phyloP scores from a whole-genome alignment of 2,888 invertebrate species.

The Baccha elongata region DNA sequence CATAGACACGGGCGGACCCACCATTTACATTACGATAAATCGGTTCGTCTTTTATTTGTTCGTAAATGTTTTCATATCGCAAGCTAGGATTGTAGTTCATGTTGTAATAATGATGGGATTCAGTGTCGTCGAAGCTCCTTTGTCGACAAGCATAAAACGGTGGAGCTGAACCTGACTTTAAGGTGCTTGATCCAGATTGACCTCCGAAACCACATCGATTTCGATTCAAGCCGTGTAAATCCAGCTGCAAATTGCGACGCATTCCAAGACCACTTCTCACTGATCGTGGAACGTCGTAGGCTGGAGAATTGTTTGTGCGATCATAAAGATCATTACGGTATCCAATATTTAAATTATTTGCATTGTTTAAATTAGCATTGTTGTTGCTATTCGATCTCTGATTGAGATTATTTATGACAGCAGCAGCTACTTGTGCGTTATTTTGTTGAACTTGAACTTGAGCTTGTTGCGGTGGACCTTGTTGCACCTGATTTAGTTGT shows the following conservation, averaged over 20 bases:
- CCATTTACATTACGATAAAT: constrained; percentile 79
- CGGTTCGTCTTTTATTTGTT: constrained; percentile 84
- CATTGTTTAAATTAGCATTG: constrained; percentile 56
- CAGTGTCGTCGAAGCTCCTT: constrained; percentile 82
- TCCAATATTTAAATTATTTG: constrained; percentile 77
- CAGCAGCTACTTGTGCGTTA: constrained; percentile 47
- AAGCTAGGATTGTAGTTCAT: constrained; percentile 78
- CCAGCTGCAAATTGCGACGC: constrained; percentile 81
- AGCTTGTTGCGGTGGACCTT: constrained; percentile 45
- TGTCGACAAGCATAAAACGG: constrained; percentile 77
- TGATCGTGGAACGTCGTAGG: constrained; percentile 81
- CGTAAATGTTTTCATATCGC: constrained; percentile 84
- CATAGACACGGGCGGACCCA: constrained; percentile 81
- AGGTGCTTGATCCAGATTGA: constrained; percentile 32
- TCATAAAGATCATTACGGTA: constrained; percentile 82
- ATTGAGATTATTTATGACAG: constrained; percentile 69
- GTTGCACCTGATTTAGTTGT: constrained; percentile 36
- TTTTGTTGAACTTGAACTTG: constrained; percentile 36
- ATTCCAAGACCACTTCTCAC: constrained; percentile 81
- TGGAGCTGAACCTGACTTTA: constrained; percentile 64
- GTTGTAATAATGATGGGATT: constrained; percentile 82
- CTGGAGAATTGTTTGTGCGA: constrained; percentile 78
- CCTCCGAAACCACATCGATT: constrained; percentile 63
- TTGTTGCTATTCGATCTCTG: constrained; percentile 49
- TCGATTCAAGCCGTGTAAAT: constrained; percentile 77